Conservation (phyloP, 1,140 invertebrate genomes). For the Drosophila lowei region DNA sequence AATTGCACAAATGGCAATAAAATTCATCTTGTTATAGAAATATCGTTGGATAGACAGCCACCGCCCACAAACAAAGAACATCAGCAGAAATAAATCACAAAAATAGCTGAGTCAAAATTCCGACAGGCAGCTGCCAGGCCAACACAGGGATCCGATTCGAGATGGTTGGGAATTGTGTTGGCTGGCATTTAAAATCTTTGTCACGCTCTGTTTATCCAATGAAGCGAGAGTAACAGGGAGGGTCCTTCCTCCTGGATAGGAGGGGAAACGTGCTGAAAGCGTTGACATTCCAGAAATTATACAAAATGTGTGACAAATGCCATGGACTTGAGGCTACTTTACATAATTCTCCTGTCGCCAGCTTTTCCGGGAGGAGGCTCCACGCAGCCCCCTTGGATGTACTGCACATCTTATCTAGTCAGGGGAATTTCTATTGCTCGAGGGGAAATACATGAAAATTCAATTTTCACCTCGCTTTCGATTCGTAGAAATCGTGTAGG, state of each 20-base stretch:
- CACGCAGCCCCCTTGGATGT: constrained; percentile 15
- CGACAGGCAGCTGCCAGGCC: constrained; percentile 4
- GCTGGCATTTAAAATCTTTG: constrained; percentile 27
- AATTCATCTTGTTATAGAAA: constrained; percentile 40
- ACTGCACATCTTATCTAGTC: neutral
- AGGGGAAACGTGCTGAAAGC: constrained; percentile 8
- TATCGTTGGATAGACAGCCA: neutral
- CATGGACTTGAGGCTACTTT: constrained; percentile 64
- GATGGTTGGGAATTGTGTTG: neutral
- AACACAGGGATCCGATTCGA: neutral
- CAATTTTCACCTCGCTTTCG: constrained; percentile 54
- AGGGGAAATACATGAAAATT: constrained; percentile 55
- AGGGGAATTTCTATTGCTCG: neutral
- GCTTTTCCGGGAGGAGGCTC: constrained; percentile 13
- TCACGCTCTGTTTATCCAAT: constrained; percentile 31
- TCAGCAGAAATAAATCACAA: constrained; percentile 60
- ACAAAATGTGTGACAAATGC: constrained; percentile 68
- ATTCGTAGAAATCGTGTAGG: constrained; percentile 4
- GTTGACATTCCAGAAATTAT: constrained; percentile 57
- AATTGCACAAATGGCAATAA: constrained; percentile 41
- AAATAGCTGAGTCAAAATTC: constrained; percentile 40
- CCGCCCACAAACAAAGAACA: constrained; percentile 10
- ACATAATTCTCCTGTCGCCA: constrained; percentile 64
- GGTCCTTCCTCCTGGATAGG: no score
- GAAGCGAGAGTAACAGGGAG: constrained; percentile 18